A percentile compares a stretch with the other conserved stretches of the same genome.
Conservation (phyloP, 1,140 invertebrate genomes). For the Fopius arisanus region DNA sequence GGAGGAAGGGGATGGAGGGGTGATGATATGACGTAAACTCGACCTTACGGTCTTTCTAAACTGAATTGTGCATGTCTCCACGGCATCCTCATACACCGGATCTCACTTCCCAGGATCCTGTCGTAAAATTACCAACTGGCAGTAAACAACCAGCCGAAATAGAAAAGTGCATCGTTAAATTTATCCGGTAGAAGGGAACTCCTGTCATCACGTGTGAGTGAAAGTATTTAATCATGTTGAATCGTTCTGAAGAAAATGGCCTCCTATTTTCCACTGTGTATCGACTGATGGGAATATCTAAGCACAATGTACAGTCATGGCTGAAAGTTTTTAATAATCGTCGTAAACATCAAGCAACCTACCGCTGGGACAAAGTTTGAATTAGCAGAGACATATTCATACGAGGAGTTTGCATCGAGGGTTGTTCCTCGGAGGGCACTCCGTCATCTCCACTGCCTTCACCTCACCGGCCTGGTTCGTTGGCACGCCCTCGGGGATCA, state of each 20-base stretch:
- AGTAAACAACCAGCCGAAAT: constrained; percentile 36
- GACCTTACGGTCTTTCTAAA: constrained; percentile 38
- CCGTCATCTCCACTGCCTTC: constrained; percentile 62
- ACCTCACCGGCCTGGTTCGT: constrained; percentile 51
- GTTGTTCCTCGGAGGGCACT: constrained; percentile 65
- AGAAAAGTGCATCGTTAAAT: constrained; percentile 34
- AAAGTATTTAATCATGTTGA: too few species aligned
- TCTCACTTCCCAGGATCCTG: not conserved
- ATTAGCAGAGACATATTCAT: constrained; percentile 67
- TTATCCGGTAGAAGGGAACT: not conserved
- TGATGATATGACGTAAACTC: constrained; percentile 47
- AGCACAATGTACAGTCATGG: not conserved
- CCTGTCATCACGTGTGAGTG: not conserved
- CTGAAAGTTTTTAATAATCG: constrained; percentile 65
- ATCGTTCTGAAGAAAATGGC: too few species aligned
- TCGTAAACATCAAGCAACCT: constrained; percentile 57
- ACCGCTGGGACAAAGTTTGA: constrained; percentile 65
- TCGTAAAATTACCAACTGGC: constrained; percentile 26
- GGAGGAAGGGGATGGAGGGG: constrained; percentile 28
- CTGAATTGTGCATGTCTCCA: constrained; percentile 47
- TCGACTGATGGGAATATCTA: not conserved
- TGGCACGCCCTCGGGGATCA: constrained; percentile 56
- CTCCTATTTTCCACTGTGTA: not conserved
- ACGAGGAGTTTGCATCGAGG: constrained; percentile 66
- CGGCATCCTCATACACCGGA: constrained; percentile 26